Base-by-base conservation (phyloP, 2,888 invertebrate species). In the Scelioninae gen. 2 region DNA sequence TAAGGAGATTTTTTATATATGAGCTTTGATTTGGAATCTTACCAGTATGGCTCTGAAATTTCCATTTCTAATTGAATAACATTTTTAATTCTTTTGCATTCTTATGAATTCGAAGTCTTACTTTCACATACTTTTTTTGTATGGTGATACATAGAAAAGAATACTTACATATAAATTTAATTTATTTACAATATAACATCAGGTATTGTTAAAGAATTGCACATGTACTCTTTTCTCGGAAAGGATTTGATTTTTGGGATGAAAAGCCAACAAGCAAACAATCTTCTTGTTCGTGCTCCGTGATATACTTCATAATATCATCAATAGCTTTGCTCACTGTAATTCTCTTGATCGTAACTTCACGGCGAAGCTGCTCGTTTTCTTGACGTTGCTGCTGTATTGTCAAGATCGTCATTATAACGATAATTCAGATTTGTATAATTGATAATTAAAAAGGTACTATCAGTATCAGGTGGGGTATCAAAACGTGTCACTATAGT, bases 171-270 rank as follows among this genome's bases (percentile, higher is more conserved):
- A n/a, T n/a, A n/a, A n/a, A n/a, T n/a, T n/a, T n/a, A n/a, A n/a
- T n/a, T n/a, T n/a, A 41, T 7, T 41, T n/a, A 18, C 35, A 37
- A 13, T 4, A 13, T 37, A 37, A n/a, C n/a, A n/a, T n/a, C n/a
- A n/a, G n/a, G n/a, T n/a, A n/a, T n/a, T n/a, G 31, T 92, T 94
- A 96, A 78, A 96, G 89, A 80, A 96, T 89, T 80, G 90, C 90
- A 88, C 96, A 96, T 71, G 94, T 93, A 85, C 93, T 95, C 88
- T 96, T 96, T 87, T 96, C 96, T 77, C 96, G 92, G 89, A 96
- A 97, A 22, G 97, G 97, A 88, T 97, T 97, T 11, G 96, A 94
- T 86, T 96, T 95, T 86, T 96, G 96, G 79, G 94, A 95, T 75
- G 95, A 93, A 87, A 97, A 97, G 31, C 97, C 97, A 77, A 95